Conservation (phyloP, 2,888 invertebrate species). For the Erebia aethiops region DNA sequence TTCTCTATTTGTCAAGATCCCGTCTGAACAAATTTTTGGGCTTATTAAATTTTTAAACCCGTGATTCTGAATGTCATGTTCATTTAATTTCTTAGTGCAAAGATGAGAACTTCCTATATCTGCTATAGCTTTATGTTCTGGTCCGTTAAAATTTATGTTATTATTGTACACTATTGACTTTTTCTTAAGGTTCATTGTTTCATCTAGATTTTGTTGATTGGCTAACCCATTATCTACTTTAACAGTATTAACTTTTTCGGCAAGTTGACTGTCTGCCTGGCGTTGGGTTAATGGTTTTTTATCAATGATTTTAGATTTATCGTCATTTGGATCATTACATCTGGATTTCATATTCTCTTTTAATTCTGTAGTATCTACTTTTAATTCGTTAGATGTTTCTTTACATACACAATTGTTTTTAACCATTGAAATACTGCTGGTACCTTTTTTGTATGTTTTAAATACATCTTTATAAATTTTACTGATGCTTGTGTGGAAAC, state of each 20-base stretch:
- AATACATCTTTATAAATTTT: neutral
- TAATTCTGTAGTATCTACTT: neutral
- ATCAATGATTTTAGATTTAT: neutral
- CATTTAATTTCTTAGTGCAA: neutral
- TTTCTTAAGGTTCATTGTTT: neutral
- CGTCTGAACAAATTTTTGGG: neutral
- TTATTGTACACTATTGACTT: neutral
- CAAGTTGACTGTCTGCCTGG: neutral
- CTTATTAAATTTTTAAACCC: neutral
- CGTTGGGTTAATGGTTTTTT: neutral
- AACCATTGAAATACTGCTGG: neutral
- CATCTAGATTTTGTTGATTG: neutral
- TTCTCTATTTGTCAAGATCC: neutral
- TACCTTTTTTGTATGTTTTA: neutral
- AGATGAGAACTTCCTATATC: neutral
- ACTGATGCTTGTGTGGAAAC: neutral
- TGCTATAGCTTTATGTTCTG: neutral
- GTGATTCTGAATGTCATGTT: neutral
- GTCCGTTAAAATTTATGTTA: neutral
- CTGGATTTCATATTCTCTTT: neutral
- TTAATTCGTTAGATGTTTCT: neutral
- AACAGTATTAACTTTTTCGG: neutral
- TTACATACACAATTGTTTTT: neutral
- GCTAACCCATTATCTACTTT: neutral
- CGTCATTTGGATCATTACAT: neutral